Evolutionary conservation across 1,140 invertebrate species (phyloP), one percentile per base, ranked within the genome.

Genomic region (Magallana gigas): DNA sequence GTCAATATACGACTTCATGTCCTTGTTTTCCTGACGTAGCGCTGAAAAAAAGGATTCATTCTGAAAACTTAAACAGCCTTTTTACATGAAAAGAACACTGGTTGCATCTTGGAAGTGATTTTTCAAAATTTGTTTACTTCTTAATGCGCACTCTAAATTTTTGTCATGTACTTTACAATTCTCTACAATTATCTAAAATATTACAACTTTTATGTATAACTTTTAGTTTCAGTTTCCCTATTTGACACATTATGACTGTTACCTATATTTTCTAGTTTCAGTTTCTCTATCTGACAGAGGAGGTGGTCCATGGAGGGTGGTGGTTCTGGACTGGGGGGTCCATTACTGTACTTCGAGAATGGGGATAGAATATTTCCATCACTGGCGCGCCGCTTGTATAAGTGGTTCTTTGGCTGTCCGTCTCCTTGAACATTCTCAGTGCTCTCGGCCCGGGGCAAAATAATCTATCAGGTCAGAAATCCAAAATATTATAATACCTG

Each of bases 1-100:
- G 59, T 93, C 93, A 64, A 94, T 93, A 85, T 94, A 94, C 0
- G 85, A 88, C 56, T 92, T 92, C 92, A 94, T 92, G 83, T 93
- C 91, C 29, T 87, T 86, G 85, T 94, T 94, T 59, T 92, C 91
- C 85, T 93, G 88, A 59, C 91, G 91, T 76, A 94, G 86, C n/a
- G 84, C 93, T 94, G 91, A 84, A 92, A 90, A 18, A 64, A 59
- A 87, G 87, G 5, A 48, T 48, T 48, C 36, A 48, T 48, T 48
- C 3, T 48, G 36, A 48, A 48, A 48, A 48, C 36, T 48, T 48
- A 48, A 48, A 4, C 36, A 48, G 36, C 36, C 5, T 5, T 48
- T 48, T 48, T 48, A 48, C 36, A 48, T 48, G 36, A 48, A 48
- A 48, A 48, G 5, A 48, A 48, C 2, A 2, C 36, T 48, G 36